Percentiles rank a stretch among this genome's conserved stretches.
These are phyloP conservation scores for Pogona vitticeps DNA, from an alignment of 2,113 vertebrate genomes.

Conservation along the genomic window DNA sequence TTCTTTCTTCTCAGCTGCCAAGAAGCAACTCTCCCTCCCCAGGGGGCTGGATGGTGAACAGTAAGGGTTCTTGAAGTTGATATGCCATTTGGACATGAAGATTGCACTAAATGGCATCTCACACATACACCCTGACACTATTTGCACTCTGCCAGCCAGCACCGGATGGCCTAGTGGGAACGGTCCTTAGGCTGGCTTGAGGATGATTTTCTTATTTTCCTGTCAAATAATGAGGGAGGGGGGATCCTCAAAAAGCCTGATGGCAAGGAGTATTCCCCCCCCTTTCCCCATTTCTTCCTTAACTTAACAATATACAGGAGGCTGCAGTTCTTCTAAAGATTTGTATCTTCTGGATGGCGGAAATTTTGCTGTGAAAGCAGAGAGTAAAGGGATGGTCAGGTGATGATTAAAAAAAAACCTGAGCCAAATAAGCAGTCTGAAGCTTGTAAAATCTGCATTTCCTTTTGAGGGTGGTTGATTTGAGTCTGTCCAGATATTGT, in stretches of 20 bases:
- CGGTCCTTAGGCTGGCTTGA: no score
- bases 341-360: not conserved
- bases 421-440: not conserved
- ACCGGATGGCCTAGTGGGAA: no score
- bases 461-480: no score
- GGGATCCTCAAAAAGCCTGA: not conserved
- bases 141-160: no score
- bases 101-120: no score
- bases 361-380: rapidly evolving
- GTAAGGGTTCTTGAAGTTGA: no score
- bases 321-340: not conserved
- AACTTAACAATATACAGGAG: not conserved
- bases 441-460: not conserved
- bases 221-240: not conserved
- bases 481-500: no score
- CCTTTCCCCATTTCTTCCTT: not conserved
- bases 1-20: no score
- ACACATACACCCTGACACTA: no score
- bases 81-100: no score
- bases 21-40: no score
- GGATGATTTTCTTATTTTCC: not conserved
- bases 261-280: not conserved
- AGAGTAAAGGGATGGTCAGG: not conserved
- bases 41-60: no score
- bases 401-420: not conserved